phyloP scores from a whole-genome alignment of 2,888 invertebrate species.

The Chrysotoxum bicinctum region DNA sequence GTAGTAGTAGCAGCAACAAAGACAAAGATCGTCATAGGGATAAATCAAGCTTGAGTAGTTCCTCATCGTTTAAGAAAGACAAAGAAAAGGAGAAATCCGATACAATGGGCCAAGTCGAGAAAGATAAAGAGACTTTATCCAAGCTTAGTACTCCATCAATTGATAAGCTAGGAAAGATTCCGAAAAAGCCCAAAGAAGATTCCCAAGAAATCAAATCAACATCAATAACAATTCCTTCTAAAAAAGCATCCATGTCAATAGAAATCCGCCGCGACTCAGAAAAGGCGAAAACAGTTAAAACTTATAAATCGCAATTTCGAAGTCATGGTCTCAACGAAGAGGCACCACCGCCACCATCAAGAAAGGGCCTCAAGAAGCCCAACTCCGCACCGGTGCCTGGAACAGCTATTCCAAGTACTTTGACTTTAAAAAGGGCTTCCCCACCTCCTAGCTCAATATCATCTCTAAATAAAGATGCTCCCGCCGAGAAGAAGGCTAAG shows the following conservation, averaged over 20 bases:
- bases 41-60: constrained; percentile 62
- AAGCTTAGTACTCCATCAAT: constrained; percentile 87
- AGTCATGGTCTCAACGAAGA: constrained; percentile 95
- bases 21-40: constrained; percentile 83
- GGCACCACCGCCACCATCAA: constrained; percentile 91
- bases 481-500: constrained; percentile 91
- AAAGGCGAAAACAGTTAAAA: constrained; percentile 94
- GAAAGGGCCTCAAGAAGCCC: constrained; percentile 86
- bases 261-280: constrained; percentile 89
- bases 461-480: constrained; percentile 76
- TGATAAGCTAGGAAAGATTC: constrained; percentile 90
- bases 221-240: constrained; percentile 80
- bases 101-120: constrained; percentile 83
- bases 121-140: constrained; percentile 86
- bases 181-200: constrained; percentile 84
- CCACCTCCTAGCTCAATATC: constrained; percentile 76
- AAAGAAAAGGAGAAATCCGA: constrained; percentile 75
- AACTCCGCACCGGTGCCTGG: constrained; percentile 80
- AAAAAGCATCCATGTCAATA: constrained; percentile 90
- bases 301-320: constrained; percentile 94
- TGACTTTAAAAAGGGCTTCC: constrained; percentile 76
- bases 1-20: constrained; percentile 75
- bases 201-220: constrained; percentile 77
- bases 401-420: constrained; percentile 74
- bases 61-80: constrained; percentile 71